Evolutionary conservation across 2,888 invertebrate genomes (phyloP).

Genomic region (Cryptocephalus moraei): DNA sequence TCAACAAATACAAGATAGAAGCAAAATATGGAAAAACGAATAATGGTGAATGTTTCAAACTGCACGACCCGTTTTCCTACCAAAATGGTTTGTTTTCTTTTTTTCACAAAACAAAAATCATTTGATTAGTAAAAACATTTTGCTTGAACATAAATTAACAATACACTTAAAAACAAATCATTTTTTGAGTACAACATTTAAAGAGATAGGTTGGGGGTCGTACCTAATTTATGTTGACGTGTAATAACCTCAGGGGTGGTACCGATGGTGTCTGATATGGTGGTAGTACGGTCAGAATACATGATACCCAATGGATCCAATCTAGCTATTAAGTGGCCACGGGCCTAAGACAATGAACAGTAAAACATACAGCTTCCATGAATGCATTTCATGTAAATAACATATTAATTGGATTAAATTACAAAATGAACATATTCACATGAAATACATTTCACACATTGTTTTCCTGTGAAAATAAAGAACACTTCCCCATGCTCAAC

Average conservation of each 20-base stretch:
- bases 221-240: conserved; percentile 55
- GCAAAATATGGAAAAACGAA: background rate
- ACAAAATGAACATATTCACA: no score
- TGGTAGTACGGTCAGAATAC: conserved; percentile 45
- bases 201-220: conserved; percentile 27
- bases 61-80: conserved; percentile 23
- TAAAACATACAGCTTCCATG: no score
- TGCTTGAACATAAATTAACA: background rate
- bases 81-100: no score
- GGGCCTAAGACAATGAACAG: conserved; percentile 49
- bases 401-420: no score
- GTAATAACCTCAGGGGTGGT: conserved; percentile 50
- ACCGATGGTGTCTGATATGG: conserved; percentile 41
- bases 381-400: no score
- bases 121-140: background rate
- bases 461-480: no score
- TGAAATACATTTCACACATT: no score
- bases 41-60: conserved; percentile 28
- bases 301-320: conserved; percentile 91
- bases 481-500: no score
- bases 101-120: no score
- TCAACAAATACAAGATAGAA: conserved; percentile 1
- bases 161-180: background rate
- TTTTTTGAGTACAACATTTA: background rate
- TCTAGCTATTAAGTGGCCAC: conserved; percentile 88